Base-by-base conservation (phyloP, 2,888 invertebrate genomes). In the Conchocele bisecta region DNA sequence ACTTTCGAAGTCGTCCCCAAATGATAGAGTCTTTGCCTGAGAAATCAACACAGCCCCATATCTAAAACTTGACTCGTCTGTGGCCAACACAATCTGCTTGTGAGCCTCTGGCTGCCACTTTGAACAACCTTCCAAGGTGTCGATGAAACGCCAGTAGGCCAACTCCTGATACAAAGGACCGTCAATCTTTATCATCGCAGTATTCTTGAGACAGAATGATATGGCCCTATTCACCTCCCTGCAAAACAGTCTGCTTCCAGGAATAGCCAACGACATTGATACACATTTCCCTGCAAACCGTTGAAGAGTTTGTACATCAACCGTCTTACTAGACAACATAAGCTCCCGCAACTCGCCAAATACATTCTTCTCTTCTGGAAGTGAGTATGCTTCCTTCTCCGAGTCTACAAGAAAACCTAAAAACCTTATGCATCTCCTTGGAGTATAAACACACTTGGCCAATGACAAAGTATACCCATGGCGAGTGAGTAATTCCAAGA, bases 201-300 rank as follows among this genome's bases (percentile, higher is more conserved):
- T 59, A 54, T 65, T 72, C 46, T 53, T 71, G 46, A 44, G 29
- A 20, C 46, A 37, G 6, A 29, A 13, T 29, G 46, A 28, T n/a
- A 64, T 70, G n/a, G 64, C 58, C n/a, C 35, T 35, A 39, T 70
- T 70, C 2, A 70, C 41, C 39, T 70, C 70, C 28, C 58, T 56
- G 4, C 44, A 70, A 44, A 54, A 70, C 24, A 70, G 29, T 20
- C 59, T 64, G 28, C 29, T 22, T 0, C 53, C 70, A 20, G 65
- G 70, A 15, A 70, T 46, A n/a, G 64, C 64, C 9, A 70, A 22
- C 29, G 29, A 20, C 17, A 64, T 22, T 33, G 70, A 63, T 11
- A 58, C 54, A 24, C 70, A 70, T 20, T 70, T 63, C 22, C 68
- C 61, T 31, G 44, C 24, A 46, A 68, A 68, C 17, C 68, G 33